Evolutionary conservation across 2,888 invertebrate genomes (phyloP).

Genomic region (Eubasilissa splendida): DNA sequence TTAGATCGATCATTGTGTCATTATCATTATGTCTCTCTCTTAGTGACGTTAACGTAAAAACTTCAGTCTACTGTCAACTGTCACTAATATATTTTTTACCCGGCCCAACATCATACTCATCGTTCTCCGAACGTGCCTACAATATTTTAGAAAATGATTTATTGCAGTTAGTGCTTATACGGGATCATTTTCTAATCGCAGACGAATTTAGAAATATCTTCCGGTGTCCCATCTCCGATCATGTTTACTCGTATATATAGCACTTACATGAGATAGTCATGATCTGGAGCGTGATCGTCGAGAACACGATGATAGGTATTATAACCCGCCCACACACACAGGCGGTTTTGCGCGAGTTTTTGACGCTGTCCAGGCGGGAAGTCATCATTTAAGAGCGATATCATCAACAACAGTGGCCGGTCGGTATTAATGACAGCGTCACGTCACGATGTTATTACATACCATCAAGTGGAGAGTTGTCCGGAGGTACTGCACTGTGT

Average conservation of each 20-base stretch:
- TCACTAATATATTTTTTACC: too few relatives aligned
- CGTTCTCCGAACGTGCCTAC: not conserved
- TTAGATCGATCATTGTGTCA: too few relatives aligned
- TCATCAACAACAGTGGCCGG: not conserved
- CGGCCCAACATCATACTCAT: too few relatives aligned
- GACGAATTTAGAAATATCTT: not conserved
- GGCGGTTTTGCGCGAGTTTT: not conserved
- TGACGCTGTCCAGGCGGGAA: constrained; percentile 18
- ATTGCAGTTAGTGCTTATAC: not conserved
- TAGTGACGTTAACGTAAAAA: too few relatives aligned
- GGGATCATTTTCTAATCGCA: not conserved
- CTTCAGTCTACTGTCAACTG: too few relatives aligned
- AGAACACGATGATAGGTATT: constrained; percentile 15
- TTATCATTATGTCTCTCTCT: too few relatives aligned
- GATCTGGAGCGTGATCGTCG: constrained; percentile 1
- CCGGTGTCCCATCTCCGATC: not conserved
- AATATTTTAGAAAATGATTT: not conserved
- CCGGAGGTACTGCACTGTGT: too few relatives aligned
- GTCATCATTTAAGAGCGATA: constrained; percentile 12
- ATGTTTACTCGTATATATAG: not conserved
- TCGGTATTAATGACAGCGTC: not conserved
- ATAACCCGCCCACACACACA: not conserved
- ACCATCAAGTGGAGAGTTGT: not conserved
- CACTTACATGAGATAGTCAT: not conserved
- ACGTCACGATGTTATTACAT: not conserved